A percentile compares a stretch with the other conserved stretches of the same genome.
Evolutionary conservation across 2,888 invertebrate species (phyloP).

Genomic region (Venusia cambrica): DNA sequence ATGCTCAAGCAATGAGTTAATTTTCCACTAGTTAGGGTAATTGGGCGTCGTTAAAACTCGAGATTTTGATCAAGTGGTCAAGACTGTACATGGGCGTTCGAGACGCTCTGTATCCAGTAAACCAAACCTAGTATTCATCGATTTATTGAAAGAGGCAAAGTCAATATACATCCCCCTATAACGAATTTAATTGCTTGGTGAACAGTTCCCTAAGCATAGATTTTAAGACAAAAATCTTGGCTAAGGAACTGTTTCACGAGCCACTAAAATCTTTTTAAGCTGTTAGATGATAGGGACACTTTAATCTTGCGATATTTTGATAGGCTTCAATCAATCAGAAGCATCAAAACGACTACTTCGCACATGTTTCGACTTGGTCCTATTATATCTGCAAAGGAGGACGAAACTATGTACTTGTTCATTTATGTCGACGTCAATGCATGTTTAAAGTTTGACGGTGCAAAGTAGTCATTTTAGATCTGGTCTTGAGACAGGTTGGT

Average conservation of each 20-base stretch:
- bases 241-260: slow-evolving; percentile 7
- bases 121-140: too few relatives aligned
- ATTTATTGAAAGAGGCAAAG: too few relatives aligned
- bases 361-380: slow-evolving; percentile 15
- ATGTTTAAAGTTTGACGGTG: slow-evolving; percentile 12
- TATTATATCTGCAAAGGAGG: too few relatives aligned
- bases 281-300: slow-evolving; percentile 6
- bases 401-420: neutral
- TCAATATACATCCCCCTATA: neutral
- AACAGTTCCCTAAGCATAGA: slow-evolving; percentile 5
- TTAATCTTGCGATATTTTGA: neutral
- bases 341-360: slow-evolving; percentile 29
- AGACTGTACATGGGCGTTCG: too few relatives aligned
- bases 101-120: neutral
- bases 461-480: slow-evolving; percentile 30
- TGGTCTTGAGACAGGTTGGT: slow-evolving; percentile 3
- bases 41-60: too few relatives aligned
- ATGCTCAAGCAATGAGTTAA: too few relatives aligned
- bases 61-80: too few relatives aligned
- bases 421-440: too few relatives aligned
- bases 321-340: slow-evolving; percentile 6
- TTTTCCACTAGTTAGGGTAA: too few relatives aligned
- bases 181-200: slow-evolving; percentile 2
- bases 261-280: slow-evolving; percentile 4
- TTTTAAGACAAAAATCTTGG: slow-evolving; percentile 1